Base-by-base conservation (phyloP, 2,797 vertebrate genomes). In the Crypturellus tataupa region DNA sequence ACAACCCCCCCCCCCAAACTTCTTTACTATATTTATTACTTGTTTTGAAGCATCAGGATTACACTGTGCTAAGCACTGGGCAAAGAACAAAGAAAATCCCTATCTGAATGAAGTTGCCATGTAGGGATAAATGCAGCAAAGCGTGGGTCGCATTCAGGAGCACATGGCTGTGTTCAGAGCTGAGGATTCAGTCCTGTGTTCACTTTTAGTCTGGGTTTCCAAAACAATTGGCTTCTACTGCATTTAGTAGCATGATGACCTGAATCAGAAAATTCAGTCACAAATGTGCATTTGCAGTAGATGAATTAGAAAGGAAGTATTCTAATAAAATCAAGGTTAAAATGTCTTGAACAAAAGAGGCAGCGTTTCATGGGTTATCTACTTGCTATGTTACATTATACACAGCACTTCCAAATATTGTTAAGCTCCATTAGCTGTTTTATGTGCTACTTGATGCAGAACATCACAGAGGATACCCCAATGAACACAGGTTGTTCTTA, bases 1-100 rank as follows among this genome's bases (percentile, higher is more conserved):
- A 42, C 40, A 42, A 42, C 15, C 10, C 37, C 37, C 10, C 37
- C 37, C 11, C 12, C 24, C 20, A 20, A 46, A 20, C 10, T 86
- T 75, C 31, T 63, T 87, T 89, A 59, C 51, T 86, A 33, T 21
- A 56, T 81, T 86, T 86, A 27, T 88, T 90, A 37, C 12, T 85
- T 89, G 8, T 71, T 21, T 90, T 64, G 40, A 40, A 84, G 25
- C 19, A 67, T 6, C 0, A 1, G 5, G 18, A 85, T 82, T 78
- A 53, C 31, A 17, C 51, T 76, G 27, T n/a, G 3, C 12, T 71
- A 44, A 86, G 40, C 59, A 42, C 35, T 33, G 31, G 27, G 9
- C 6, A 8, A 35, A 83, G 31, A 29, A 55, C 8, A 63, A 76
- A 72, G 35, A 80, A 65, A 88, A 55, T 49, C 23, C 4, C 47